Conservation (phyloP, 2,797 vertebrate genomes). For the Miichthys miiuy region DNA sequence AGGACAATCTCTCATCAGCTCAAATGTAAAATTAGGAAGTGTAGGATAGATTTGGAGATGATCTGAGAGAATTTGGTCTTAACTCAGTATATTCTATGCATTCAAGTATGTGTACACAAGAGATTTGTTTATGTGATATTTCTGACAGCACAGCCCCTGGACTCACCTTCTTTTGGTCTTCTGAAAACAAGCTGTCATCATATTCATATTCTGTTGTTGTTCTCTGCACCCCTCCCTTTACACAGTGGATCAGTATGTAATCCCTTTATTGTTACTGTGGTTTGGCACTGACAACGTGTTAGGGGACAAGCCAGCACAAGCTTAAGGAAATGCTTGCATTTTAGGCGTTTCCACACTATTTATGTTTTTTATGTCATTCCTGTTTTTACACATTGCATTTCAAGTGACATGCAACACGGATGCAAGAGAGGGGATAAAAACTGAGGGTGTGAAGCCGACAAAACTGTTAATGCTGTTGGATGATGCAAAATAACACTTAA, state of each 20-base stretch:
- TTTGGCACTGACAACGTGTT: constrained; percentile 55
- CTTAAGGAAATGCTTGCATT: constrained; percentile 54
- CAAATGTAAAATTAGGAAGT: neutral
- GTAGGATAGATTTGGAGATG: constrained; percentile 14
- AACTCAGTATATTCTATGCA: neutral
- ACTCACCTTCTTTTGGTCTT: constrained; percentile 57
- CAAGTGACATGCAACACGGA: constrained; percentile 26
- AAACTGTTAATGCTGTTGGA: constrained; percentile 22
- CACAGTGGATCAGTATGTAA: constrained; percentile 70
- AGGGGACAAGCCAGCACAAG: constrained; percentile 59
- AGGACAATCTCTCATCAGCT: constrained; percentile 3
- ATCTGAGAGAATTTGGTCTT: constrained; percentile 15
- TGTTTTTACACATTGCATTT: constrained; percentile 23
- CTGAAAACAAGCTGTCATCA: constrained; percentile 64
- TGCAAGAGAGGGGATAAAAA: constrained; percentile 28
- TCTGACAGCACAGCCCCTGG: constrained; percentile 41
- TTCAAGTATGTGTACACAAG: constrained; percentile 5
- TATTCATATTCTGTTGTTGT: constrained; percentile 71
- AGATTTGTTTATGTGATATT: constrained; percentile 44
- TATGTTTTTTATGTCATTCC: constrained; percentile 36
- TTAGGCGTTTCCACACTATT: constrained; percentile 30
- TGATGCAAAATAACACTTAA: constrained; percentile 11
- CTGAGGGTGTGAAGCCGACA: constrained; percentile 24
- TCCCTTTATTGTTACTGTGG: constrained; percentile 68
- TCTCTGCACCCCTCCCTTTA: constrained; percentile 64